These are phyloP conservation scores for Diabrotica balteata DNA, from an alignment of 2,888 invertebrate genomes.

Conservation along the genomic window DNA sequence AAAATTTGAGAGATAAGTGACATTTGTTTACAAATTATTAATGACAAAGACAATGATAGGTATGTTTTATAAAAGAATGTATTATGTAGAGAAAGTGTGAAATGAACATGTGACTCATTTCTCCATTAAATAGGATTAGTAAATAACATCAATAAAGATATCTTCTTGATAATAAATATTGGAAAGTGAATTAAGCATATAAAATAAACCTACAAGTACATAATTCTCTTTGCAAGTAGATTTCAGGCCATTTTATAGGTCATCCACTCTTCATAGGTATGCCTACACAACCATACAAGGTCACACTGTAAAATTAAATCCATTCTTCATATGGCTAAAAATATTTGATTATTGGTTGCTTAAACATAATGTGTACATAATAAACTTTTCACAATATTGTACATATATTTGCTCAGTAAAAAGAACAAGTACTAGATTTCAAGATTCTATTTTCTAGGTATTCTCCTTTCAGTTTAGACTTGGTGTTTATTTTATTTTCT, in stretches of 20 bases:
- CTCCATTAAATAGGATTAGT: slow-evolving; percentile 15
- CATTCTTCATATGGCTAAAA: not conserved
- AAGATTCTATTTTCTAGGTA: too few relatives aligned
- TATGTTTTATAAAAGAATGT: slow-evolving; percentile 5
- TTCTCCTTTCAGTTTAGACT: too few relatives aligned
- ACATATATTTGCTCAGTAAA: too few relatives aligned
- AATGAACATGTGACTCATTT: slow-evolving; percentile 17
- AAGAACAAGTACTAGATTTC: too few relatives aligned
- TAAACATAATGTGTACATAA: too few relatives aligned
- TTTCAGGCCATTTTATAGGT: slow-evolving; percentile 5
- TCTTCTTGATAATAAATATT: slow-evolving; percentile 10
- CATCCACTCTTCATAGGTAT: slow-evolving; percentile 1
- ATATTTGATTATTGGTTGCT: too few relatives aligned
- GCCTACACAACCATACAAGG: slow-evolving; percentile 2
- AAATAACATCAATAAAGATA: slow-evolving; percentile 10
- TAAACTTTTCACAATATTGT: too few relatives aligned
- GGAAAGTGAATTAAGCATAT: slow-evolving; percentile 8
- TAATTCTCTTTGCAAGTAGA: not conserved
- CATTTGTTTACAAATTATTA: slow-evolving; percentile 8
- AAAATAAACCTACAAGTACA: slow-evolving; percentile 4
- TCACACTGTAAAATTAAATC: slow-evolving; percentile 8
- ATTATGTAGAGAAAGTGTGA: slow-evolving; percentile 15
- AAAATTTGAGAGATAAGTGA: slow-evolving; percentile 4
- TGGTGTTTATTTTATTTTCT: too few relatives aligned
- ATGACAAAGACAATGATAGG: slow-evolving; percentile 8